Evolutionary conservation across 1,140 invertebrate genomes (phyloP).

Genomic region (Pteromalus puparum): DNA sequence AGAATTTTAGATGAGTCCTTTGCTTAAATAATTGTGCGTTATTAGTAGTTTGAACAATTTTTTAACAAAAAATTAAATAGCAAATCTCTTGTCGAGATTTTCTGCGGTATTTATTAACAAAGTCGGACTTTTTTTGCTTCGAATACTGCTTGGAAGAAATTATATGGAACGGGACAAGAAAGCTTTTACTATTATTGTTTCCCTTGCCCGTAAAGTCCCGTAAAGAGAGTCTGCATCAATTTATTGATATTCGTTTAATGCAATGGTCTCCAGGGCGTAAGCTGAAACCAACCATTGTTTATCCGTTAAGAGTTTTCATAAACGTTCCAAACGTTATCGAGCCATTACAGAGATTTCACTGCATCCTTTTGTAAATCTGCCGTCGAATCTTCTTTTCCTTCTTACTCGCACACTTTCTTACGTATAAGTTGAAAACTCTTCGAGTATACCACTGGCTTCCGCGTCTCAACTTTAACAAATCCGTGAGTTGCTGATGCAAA

Average conservation of each 20-base stretch:
- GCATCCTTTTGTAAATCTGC: too few relatives aligned
- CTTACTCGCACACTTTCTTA: too few relatives aligned
- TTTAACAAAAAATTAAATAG: too few relatives aligned
- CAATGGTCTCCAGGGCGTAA: background rate
- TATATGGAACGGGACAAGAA: background rate
- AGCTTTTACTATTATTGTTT: constrained; percentile 34
- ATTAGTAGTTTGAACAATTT: too few relatives aligned
- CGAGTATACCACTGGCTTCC: background rate
- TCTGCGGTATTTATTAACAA: background rate
- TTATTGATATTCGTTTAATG: background rate
- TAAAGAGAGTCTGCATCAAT: background rate
- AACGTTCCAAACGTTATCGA: too few relatives aligned
- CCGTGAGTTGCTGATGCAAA: background rate
- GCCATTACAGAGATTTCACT: too few relatives aligned
- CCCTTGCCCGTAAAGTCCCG: background rate
- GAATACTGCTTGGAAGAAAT: background rate
- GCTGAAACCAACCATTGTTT: too few relatives aligned
- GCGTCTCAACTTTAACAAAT: background rate
- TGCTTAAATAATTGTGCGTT: too few relatives aligned
- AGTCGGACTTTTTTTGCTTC: background rate
- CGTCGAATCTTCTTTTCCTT: too few relatives aligned
- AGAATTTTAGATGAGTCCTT: too few relatives aligned
- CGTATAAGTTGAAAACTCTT: too few relatives aligned
- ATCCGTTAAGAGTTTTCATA: too few relatives aligned
- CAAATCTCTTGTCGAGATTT: background rate